These are phyloP conservation scores for Cynocephalus volans DNA, from an alignment of 2,113 vertebrate genomes.

Conservation along the genomic window DNA sequence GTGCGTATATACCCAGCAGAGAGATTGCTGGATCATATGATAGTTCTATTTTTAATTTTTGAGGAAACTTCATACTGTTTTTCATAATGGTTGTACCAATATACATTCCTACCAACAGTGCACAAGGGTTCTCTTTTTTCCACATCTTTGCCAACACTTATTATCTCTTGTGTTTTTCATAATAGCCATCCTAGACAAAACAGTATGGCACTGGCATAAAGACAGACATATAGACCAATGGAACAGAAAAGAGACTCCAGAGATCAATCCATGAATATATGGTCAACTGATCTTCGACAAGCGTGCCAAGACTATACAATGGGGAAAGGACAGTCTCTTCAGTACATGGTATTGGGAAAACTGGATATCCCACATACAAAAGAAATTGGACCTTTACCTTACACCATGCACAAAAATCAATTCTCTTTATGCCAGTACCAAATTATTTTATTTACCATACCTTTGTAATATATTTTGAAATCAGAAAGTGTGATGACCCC, in stretches of 20 bases:
- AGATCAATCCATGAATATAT: not conserved
- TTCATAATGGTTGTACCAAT: not conserved
- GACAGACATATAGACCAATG: not conserved
- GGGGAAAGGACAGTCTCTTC: not conserved
- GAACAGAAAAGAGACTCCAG: not conserved
- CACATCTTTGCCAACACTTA: not conserved
- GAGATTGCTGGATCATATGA: not conserved
- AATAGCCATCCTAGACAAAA: not conserved
- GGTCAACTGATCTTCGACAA: not conserved
- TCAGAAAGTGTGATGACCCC: not conserved
- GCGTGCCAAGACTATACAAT: not conserved
- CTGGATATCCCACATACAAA: not conserved
- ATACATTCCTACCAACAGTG: not conserved
- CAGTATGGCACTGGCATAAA: not conserved
- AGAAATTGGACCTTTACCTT: not conserved
- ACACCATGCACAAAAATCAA: not conserved
- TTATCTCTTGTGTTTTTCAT: not conserved
- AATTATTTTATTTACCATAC: not conserved
- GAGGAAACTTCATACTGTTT: not conserved
- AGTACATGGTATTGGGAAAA: not conserved
- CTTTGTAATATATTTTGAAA: not conserved
- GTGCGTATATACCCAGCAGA: not conserved
- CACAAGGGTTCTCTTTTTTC: not conserved
- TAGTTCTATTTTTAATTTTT: not conserved
- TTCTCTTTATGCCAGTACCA: not conserved